Percentiles rank a stretch among this genome's conserved stretches.
Evolutionary conservation across 2,113 vertebrate genomes (phyloP).

Genomic region (Diphyllodes magnificus): DNA sequence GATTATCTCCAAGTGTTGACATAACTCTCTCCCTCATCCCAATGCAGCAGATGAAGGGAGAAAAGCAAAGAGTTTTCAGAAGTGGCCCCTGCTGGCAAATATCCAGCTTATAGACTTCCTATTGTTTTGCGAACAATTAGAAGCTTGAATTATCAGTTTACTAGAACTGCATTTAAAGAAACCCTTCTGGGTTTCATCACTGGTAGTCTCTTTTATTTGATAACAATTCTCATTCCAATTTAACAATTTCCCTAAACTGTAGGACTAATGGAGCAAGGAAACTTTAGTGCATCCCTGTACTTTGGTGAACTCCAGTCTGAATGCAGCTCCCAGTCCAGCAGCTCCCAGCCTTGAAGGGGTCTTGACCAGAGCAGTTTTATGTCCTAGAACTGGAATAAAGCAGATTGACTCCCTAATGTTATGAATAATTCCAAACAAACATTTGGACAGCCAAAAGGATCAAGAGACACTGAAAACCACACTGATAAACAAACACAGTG

Average conservation of each 20-base stretch:
- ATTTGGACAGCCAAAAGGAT: constrained; percentile 8
- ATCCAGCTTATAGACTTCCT: constrained; percentile 5
- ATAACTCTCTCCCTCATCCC: not conserved
- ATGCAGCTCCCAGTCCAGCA: not conserved
- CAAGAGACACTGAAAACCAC: not conserved
- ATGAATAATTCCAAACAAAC: constrained; percentile 54
- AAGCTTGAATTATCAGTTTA: constrained; percentile 1
- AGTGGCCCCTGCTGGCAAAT: constrained; percentile 11
- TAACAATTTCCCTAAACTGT: not conserved
- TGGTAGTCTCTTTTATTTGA: not conserved
- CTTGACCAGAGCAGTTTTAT: constrained; percentile 7
- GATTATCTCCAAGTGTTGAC: constrained; percentile 16
- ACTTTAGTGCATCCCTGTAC: not conserved
- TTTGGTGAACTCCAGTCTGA: not conserved
- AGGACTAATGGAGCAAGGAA: not conserved
- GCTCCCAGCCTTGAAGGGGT: not conserved
- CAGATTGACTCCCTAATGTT: constrained; percentile 47
- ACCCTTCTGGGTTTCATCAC: not conserved
- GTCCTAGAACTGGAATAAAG: constrained; percentile 24
- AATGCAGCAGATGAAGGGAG: not conserved
- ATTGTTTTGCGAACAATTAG: constrained; percentile 30
- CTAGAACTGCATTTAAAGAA: not conserved
- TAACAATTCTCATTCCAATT: not conserved
- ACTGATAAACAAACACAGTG: constrained; percentile 3
- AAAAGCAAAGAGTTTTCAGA: constrained; percentile 15